Evolutionary conservation across 2,113 vertebrate species (phyloP).

Genomic region (Pelvicachromis taeniatus): DNA sequence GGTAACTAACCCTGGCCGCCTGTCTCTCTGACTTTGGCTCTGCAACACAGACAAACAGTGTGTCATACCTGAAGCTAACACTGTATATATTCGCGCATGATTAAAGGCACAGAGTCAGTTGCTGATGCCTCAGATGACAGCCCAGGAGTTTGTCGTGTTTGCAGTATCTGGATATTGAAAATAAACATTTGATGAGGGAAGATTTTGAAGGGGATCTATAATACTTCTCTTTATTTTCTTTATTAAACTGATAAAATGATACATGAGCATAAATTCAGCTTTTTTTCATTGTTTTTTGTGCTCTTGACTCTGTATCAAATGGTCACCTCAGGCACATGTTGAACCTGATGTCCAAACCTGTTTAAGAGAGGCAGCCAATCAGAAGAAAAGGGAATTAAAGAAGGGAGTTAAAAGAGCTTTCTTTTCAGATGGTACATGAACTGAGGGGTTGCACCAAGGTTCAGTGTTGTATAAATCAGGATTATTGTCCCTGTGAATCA

Average conservation of each 20-base stretch:
- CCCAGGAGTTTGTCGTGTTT: background rate
- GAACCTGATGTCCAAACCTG: background rate
- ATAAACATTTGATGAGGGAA: background rate
- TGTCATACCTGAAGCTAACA: background rate
- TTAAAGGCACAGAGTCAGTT: background rate
- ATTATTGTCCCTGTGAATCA: background rate
- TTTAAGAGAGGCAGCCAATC: background rate
- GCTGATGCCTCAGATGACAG: background rate
- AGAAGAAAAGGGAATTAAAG: background rate
- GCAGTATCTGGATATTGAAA: background rate
- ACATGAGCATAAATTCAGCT: background rate
- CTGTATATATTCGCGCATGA: background rate
- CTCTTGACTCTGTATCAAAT: background rate
- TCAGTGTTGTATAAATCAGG: background rate
- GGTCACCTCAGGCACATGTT: background rate
- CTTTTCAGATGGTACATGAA: background rate
- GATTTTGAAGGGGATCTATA: background rate
- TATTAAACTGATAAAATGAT: background rate
- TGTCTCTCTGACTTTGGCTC: background rate
- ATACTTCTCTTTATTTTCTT: background rate
- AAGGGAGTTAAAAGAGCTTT: background rate
- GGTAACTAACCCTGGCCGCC: slow-evolving; percentile 35
- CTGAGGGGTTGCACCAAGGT: background rate
- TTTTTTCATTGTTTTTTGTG: background rate
- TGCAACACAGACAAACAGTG: background rate